These are phyloP conservation scores for Stenoptilia bipunctidactyla DNA, from an alignment of 2,888 invertebrate species.

Conservation along the genomic window DNA sequence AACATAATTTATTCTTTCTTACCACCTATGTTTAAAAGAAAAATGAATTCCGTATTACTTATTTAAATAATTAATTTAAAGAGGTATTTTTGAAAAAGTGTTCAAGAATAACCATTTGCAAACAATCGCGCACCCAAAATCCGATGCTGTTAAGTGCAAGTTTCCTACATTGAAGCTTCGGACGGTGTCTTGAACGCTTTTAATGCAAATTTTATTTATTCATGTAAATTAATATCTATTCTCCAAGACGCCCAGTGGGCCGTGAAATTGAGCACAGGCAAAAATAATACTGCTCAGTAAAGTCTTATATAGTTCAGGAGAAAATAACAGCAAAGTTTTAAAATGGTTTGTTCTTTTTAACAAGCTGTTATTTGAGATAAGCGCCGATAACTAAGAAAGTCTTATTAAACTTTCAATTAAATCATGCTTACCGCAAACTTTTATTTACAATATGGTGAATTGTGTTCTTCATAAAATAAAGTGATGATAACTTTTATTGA, in stretches of 20 bases:
- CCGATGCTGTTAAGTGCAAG: constrained; percentile 36
- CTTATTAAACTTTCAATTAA: too few relatives aligned
- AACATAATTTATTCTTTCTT: too few relatives aligned
- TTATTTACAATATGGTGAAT: too few relatives aligned
- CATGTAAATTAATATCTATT: constrained; percentile 72
- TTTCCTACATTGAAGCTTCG: constrained; percentile 31
- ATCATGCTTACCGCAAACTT: too few relatives aligned
- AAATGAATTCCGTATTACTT: background rate
- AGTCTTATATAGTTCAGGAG: too few relatives aligned
- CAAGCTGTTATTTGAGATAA: too few relatives aligned
- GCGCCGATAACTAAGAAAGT: too few relatives aligned
- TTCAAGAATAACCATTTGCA: background rate
- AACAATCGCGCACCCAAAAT: constrained; percentile 20
- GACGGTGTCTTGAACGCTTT: constrained; percentile 43
- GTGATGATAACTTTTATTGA: too few relatives aligned
- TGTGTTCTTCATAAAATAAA: too few relatives aligned
- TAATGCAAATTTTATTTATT: constrained; percentile 71
- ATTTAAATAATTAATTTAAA: constrained; percentile 3
- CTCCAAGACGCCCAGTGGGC: constrained; percentile 56
- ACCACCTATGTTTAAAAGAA: too few relatives aligned
- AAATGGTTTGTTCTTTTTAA: too few relatives aligned
- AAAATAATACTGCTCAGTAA: constrained; percentile 45
- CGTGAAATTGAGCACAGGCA: constrained; percentile 70
- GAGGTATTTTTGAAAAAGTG: background rate
- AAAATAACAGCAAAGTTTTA: too few relatives aligned